Base-by-base conservation (phyloP, 2,113 vertebrate genomes). In the Notarius lentiginosus region DNA sequence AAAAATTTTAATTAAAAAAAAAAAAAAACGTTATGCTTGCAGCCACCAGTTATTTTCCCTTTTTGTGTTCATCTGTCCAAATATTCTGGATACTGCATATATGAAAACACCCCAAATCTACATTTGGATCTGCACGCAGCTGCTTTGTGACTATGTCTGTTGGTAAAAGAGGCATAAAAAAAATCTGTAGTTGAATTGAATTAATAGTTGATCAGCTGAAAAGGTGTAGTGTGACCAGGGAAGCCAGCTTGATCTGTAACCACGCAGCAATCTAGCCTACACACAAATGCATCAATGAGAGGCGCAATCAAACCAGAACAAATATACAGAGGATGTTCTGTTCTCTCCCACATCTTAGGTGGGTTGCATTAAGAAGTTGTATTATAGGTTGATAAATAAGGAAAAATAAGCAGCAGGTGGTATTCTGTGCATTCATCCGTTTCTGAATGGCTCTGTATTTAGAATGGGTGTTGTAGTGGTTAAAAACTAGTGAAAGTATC, bases 121-220 rank as follows among this genome's bases (percentile, higher is more conserved):
- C 66, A 70, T 34, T 15, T 30, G 30, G 34, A 20, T 73, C 51
- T 12, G 4, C 22, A 18, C 49, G 41, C 20, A 75, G 34, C 18
- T 75, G 41, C 20, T 24, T 51, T n/a, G 49, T 53, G 47, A 53
- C 12, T 24, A 2, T 49, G 4, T 53, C 22, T 53, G 18, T 49
- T 53, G 49, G n/a, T 76, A 24, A 14, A 75, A 41, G 30, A 41
- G 18, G 20, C 41, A 49, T 14, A 75, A 22, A 34, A 34, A 22
- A 49, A 51, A n/a, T 51, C 12, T 51, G 68, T 17, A 72, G 20
- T 41, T 41, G 34, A 72, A 72, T 89, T 89, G 9, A 75, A 72
- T 89, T 88, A 80, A 55, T 60, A 81, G 83, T 82, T 53, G 66
- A 87, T 80, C 83, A 15, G 47, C 80, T 87, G 20, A 18, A 79